phyloP scores from a whole-genome alignment of 2,888 invertebrate species.

The Chrysina gloriosa region DNA sequence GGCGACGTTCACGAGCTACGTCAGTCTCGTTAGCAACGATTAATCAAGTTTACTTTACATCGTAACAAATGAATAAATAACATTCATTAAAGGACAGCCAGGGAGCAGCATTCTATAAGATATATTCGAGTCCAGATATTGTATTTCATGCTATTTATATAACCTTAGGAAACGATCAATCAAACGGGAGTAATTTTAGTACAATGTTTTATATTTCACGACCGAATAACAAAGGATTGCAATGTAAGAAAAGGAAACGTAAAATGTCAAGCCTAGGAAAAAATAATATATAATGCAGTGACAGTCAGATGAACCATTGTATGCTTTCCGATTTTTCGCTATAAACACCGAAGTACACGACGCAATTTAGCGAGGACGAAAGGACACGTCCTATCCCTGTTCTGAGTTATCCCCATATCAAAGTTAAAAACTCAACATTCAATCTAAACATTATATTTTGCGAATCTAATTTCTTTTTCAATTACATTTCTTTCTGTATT shows the following conservation, averaged over 20 bases:
- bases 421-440: too few species aligned
- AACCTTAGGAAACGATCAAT: slow-evolving; percentile 30
- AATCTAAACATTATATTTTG: too few species aligned
- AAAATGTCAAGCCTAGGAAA: slow-evolving; percentile 25
- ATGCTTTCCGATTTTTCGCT: slow-evolving; percentile 20
- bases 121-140: slow-evolving; percentile 28
- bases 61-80: slow-evolving; percentile 32
- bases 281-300: slow-evolving; percentile 36
- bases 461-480: too few species aligned
- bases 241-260: slow-evolving; percentile 11
- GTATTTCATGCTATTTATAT: slow-evolving; percentile 33
- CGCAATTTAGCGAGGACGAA: not conserved
- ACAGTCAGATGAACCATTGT: slow-evolving; percentile 28
- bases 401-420: too few species aligned
- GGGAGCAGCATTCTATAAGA: slow-evolving; percentile 13
- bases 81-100: slow-evolving; percentile 17
- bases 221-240: slow-evolving; percentile 19
- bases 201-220: slow-evolving; percentile 35
- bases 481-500: too few species aligned
- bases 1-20: not conserved
- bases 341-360: slow-evolving; percentile 16
- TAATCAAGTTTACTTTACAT: slow-evolving; percentile 27
- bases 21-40: not conserved
- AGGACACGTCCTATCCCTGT: too few species aligned
- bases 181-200: slow-evolving; percentile 34